Evolutionary conservation across 2,113 vertebrate genomes (phyloP).

Genomic region (Chionomys nivalis): DNA sequence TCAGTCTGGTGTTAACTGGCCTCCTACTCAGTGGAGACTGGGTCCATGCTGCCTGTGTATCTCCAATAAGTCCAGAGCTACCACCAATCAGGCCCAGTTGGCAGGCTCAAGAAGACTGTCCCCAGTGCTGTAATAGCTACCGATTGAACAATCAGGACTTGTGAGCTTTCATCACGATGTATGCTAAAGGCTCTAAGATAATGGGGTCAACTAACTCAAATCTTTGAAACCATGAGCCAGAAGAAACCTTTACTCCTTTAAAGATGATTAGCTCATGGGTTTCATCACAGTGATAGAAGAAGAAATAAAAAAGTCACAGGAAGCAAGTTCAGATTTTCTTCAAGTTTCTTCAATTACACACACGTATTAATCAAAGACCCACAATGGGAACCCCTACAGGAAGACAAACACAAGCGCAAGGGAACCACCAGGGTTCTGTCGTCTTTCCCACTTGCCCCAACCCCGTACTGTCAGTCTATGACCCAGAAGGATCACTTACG

Average conservation of each 20-base stretch:
- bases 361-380: neutral
- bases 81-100: neutral
- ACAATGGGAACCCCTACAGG: neutral
- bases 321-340: neutral
- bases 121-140: neutral
- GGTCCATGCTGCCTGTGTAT: neutral
- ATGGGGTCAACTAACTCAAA: neutral
- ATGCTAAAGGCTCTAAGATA: neutral
- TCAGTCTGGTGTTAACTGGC: neutral
- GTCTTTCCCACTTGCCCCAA: neutral
- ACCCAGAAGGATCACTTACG: slow-evolving; percentile 85
- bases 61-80: neutral
- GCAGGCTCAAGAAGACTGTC: neutral
- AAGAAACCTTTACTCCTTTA: neutral
- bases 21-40: neutral
- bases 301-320: neutral
- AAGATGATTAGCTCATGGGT: neutral
- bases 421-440: neutral
- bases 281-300: neutral
- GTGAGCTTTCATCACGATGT: neutral
- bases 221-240: neutral
- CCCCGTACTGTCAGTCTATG: neutral
- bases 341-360: neutral
- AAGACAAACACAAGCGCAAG: neutral
- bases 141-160: neutral